A percentile compares a stretch with the other conserved stretches of the same genome.
Conservation (phyloP, 2,888 invertebrate species). For the Yponomeuta evonymella region DNA sequence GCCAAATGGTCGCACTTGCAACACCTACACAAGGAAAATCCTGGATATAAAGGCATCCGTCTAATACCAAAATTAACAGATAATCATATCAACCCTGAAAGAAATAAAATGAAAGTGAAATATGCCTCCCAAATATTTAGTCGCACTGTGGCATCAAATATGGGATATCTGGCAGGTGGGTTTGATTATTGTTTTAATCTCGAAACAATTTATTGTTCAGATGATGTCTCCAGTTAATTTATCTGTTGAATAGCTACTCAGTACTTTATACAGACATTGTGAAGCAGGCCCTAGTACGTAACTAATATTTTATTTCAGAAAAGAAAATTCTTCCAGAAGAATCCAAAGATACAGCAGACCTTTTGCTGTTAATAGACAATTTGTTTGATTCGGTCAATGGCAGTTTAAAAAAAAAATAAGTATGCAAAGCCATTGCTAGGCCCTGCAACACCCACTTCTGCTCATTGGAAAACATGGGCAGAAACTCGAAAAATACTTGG, state of each 20-base stretch:
- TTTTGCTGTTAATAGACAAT: background rate
- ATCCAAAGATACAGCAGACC: constrained; percentile 5
- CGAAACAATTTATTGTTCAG: too few species aligned
- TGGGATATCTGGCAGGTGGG: constrained; percentile 14
- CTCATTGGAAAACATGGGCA: constrained; percentile 5
- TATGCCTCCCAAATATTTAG: constrained; percentile 21
- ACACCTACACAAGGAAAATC: constrained; percentile 14
- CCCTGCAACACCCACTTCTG: background rate
- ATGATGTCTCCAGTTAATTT: too few species aligned
- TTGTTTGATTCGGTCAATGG: constrained; percentile 2
- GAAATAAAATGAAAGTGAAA: constrained; percentile 22
- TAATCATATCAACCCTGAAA: constrained; percentile 18
- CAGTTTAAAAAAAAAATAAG: background rate
- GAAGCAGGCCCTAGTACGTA: too few species aligned
- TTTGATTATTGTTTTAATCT: background rate
- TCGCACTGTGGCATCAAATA: constrained; percentile 15
- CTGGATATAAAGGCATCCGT: constrained; percentile 16
- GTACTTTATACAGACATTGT: too few species aligned
- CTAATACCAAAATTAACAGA: constrained; percentile 21
- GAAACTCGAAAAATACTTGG: constrained; percentile 3
- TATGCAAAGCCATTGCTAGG: background rate
- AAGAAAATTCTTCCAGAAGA: constrained; percentile 9
- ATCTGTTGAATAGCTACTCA: too few species aligned
- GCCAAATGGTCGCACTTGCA: constrained; percentile 21
- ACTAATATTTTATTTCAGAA: background rate